phyloP scores from a whole-genome alignment of 2,797 vertebrate species.

The Acanthurus lineatus region DNA sequence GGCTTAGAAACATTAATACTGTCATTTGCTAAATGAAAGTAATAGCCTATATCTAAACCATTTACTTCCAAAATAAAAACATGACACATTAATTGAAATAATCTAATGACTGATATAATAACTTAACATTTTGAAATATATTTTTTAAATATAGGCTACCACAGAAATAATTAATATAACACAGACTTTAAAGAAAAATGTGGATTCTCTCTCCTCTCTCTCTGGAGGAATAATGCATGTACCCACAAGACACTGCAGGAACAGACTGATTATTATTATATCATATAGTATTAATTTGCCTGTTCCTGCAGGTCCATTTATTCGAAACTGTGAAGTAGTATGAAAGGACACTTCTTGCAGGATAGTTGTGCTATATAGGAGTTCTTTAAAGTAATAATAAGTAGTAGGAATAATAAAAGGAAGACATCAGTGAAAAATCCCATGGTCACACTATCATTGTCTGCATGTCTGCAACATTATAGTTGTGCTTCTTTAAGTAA shows the following conservation, averaged over 20 bases:
- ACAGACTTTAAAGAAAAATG: background rate
- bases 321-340: background rate
- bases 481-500: background rate
- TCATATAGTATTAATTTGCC: too few relatives aligned
- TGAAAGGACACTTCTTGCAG: background rate
- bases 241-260: background rate
- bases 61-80: background rate
- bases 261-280: too few relatives aligned
- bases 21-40: background rate
- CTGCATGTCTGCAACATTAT: too few relatives aligned
- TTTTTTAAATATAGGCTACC: too few relatives aligned
- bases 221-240: background rate
- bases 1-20: background rate
- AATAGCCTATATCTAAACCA: background rate
- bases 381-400: too few relatives aligned
- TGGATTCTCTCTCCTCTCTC: background rate
- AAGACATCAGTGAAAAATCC: too few relatives aligned
- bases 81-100: background rate
- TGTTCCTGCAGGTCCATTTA: background rate
- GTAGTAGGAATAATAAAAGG: too few relatives aligned
- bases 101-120: too few relatives aligned
- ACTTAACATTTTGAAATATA: too few relatives aligned
- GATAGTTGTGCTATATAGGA: background rate
- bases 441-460: too few relatives aligned
- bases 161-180: too few relatives aligned